A percentile compares a stretch with the other conserved stretches of the same genome.
Conservation (phyloP, 2,113 vertebrate species). For the Oreochromis spilurus region DNA sequence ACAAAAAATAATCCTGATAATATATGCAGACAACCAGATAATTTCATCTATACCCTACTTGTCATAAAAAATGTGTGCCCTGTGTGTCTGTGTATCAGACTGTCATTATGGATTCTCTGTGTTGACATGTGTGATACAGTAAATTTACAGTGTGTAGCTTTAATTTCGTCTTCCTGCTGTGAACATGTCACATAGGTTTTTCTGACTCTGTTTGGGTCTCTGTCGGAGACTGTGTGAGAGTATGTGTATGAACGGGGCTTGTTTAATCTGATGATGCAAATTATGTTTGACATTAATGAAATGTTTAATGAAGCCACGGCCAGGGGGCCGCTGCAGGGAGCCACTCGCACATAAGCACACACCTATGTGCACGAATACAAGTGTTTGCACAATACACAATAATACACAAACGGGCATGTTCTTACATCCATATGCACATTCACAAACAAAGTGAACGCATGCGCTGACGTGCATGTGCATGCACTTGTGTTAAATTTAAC, state of each 20-base stretch:
- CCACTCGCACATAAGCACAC: neutral
- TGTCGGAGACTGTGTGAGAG: neutral
- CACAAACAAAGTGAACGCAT: neutral
- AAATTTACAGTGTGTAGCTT: neutral
- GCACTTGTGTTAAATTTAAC: neutral
- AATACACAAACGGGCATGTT: neutral
- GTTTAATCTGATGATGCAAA: constrained; percentile 44
- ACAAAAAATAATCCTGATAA: neutral
- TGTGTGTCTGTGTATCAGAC: neutral
- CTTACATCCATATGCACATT: neutral
- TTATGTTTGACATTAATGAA: constrained; percentile 67
- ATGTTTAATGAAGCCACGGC: constrained; percentile 66
- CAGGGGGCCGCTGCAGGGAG: constrained; percentile 23
- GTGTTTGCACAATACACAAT: neutral
- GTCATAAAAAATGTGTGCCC: neutral
- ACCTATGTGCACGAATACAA: neutral
- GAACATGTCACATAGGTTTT: neutral
- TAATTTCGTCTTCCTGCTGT: neutral
- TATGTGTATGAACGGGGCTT: neutral
- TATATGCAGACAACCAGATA: neutral
- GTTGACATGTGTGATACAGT: neutral
- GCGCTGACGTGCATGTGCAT: neutral
- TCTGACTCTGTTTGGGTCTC: neutral
- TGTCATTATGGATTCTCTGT: neutral
- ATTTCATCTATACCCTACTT: neutral